Percentiles rank a stretch among this genome's conserved stretches.
Conservation (phyloP, 2,888 invertebrate species). For the Ariolimax columbianus region DNA sequence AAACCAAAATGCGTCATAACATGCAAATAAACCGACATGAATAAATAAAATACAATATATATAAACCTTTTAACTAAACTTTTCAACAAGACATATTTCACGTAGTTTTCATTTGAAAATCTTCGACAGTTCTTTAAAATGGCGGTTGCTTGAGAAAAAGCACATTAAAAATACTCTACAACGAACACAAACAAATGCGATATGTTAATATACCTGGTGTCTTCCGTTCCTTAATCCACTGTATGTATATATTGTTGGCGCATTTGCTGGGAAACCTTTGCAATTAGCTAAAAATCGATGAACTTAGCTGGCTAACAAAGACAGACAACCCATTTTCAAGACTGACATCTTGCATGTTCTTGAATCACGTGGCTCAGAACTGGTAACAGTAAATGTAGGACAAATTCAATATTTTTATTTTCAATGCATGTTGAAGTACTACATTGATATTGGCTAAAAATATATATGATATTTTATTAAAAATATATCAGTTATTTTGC, state of each 20-base stretch:
- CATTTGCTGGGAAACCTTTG: background rate
- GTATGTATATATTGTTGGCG: background rate
- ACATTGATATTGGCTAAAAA: background rate
- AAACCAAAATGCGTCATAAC: too few relatives aligned
- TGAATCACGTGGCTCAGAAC: background rate
- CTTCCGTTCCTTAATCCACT: background rate
- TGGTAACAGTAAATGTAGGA: background rate
- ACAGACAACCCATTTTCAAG: background rate
- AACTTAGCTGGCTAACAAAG: background rate
- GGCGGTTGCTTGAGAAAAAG: background rate
- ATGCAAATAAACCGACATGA: too few relatives aligned
- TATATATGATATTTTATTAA: too few relatives aligned
- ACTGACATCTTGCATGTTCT: background rate
- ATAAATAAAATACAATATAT: too few relatives aligned
- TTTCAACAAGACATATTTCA: too few relatives aligned
- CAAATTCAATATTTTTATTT: background rate
- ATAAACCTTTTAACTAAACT: too few relatives aligned
- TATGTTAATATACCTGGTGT: background rate
- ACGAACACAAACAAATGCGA: background rate
- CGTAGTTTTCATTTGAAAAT: too few relatives aligned
- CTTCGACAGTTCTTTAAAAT: background rate
- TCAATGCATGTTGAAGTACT: background rate
- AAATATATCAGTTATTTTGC: background rate
- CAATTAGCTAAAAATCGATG: constrained; percentile 5
- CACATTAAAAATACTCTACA: background rate